Percentiles rank a stretch among this genome's conserved stretches.
Conservation (phyloP, 2,113 vertebrate species). For the Lamprotornis superbus region DNA sequence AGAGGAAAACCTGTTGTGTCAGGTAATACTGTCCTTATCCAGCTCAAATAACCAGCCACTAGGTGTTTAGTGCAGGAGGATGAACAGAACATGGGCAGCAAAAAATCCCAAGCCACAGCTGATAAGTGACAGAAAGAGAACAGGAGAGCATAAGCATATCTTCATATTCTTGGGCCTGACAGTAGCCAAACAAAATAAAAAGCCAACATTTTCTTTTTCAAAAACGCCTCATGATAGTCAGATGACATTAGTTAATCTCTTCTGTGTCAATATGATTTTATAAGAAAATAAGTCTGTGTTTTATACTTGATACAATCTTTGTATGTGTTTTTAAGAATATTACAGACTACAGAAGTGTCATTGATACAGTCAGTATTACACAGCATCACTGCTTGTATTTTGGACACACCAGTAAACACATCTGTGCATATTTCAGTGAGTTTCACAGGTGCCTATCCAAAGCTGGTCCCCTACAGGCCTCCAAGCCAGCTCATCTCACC, state of each 20-base stretch:
- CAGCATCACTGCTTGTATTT: neutral
- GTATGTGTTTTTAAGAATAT: neutral
- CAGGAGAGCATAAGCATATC: neutral
- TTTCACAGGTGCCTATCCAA: constrained; percentile 75
- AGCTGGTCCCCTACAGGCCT: constrained; percentile 76
- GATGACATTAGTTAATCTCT: neutral
- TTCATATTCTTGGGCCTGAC: neutral
- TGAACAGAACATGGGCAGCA: neutral
- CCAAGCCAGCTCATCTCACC: constrained; percentile 74
- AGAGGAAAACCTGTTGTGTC: neutral
- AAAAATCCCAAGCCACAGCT: neutral
- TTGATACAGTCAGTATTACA: neutral
- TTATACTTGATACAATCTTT: neutral
- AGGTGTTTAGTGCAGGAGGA: neutral
- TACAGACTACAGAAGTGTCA: neutral
- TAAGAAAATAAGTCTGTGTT: neutral
- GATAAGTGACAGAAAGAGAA: neutral
- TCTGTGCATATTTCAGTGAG: constrained; percentile 69
- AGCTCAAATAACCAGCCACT: neutral
- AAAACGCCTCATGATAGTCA: neutral
- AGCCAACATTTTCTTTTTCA: neutral
- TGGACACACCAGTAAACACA: neutral
- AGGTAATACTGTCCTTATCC: neutral
- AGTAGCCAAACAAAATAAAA: neutral
- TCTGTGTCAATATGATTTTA: neutral